Evolutionary conservation across 2,888 invertebrate species (phyloP), one percentile per base, ranked within the genome.

Genomic region (Dione juno): DNA sequence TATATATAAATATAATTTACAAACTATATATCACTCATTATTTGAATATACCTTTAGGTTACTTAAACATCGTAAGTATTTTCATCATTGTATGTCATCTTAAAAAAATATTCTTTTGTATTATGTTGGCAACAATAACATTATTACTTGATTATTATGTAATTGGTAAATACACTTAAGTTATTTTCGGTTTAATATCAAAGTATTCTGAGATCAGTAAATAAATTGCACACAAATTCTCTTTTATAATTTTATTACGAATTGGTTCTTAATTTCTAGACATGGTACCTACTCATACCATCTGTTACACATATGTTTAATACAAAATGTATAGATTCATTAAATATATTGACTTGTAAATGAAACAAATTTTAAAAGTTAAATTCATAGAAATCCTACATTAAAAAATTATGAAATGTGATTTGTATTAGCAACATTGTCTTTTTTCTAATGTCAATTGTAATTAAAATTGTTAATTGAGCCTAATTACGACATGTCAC

Each of bases 201-300:
- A 21, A 21, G 3, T 61, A 28, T 61, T 61, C 11, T n/a, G 28
- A 63, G 54, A 54, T 45, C 21, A 64, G 37, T 45, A 69, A 69
- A 69, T 69, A 69, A 69, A 69, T 53, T 54, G 43, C 54, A 69
- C 68, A 69, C 54, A 69, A 13, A 16, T 69, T 43, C 35, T 58
- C 69, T 50, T 50, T 52, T 58, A 59, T 43, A 83, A 81, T 84
- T 91, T 91, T 90, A 91, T 90, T 91, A 82, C 79, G 82, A 88
- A 86, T 83, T 75, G n/a, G 80, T 84, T 77, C 89, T 90, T 92
- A 90, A 75, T 78, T 80, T 82, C 88, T 90, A 91, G 82, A 81
- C 75, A 83, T 82, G 83, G 83, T 84, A 84, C 77, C 78, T 83
- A 78, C 74, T 75, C 77, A 78, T 81, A 84, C 84, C 81, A 82